A percentile compares a stretch with the other conserved stretches of the same genome.
Conservation (phyloP, 2,797 vertebrate species). For the Takifugu ocellatus region DNA sequence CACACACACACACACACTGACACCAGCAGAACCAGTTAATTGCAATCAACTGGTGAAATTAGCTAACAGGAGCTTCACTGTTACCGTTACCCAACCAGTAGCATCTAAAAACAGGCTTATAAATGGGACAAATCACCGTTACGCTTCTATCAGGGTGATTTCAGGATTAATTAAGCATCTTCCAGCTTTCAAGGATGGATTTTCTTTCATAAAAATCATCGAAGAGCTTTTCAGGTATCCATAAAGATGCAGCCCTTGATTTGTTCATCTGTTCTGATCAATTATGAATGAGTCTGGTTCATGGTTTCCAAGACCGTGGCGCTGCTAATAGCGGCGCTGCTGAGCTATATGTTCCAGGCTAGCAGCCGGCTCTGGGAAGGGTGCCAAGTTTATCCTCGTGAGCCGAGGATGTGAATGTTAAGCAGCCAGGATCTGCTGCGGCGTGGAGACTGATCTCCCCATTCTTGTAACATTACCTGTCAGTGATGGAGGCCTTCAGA, state of each 20-base stretch:
- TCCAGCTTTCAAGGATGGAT: not conserved
- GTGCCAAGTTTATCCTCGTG: not conserved
- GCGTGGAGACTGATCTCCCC: too few relatives aligned
- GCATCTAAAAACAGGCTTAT: too few relatives aligned
- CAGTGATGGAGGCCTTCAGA: too few relatives aligned
- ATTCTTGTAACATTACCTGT: too few relatives aligned
- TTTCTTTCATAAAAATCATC: constrained; percentile 3
- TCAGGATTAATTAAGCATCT: too few relatives aligned
- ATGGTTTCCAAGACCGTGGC: constrained; percentile 16
- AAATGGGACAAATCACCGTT: too few relatives aligned
- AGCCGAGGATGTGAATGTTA: not conserved
- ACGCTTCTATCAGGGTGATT: too few relatives aligned
- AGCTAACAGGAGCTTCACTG: not conserved
- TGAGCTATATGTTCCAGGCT: too few relatives aligned
- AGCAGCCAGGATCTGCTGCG: not conserved
- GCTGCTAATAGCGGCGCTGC: too few relatives aligned
- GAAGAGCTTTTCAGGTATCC: too few relatives aligned
- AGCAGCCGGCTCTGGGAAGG: constrained; percentile 7
- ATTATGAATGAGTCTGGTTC: constrained; percentile 49
- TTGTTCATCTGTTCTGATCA: constrained; percentile 49
- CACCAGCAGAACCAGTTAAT: not conserved
- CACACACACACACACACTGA: not conserved
- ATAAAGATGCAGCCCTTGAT: constrained; percentile 7
- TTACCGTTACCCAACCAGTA: constrained; percentile 1
- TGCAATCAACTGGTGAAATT: not conserved